Evolutionary conservation across 2,888 invertebrate genomes (phyloP).

Genomic region (Watsonalla binaria): DNA sequence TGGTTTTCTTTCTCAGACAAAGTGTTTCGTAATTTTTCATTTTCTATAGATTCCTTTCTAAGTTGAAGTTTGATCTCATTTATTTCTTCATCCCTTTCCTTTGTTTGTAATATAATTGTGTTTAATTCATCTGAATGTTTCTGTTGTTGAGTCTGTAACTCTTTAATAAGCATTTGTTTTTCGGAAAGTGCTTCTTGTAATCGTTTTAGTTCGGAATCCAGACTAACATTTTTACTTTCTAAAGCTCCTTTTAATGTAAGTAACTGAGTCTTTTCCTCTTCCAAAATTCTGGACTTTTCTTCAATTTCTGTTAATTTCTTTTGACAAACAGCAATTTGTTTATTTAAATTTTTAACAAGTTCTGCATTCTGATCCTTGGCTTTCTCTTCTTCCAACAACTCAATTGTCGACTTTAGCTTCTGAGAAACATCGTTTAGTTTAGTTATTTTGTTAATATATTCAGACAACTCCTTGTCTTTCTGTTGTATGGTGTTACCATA

Average conservation of each 20-base stretch:
- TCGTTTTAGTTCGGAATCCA: conserved; percentile 58
- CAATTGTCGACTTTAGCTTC: conserved; percentile 70
- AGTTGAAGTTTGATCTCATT: conserved; percentile 73
- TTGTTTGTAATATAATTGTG: conserved; percentile 62
- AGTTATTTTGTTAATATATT: conserved; percentile 75
- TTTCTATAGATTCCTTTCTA: conserved; percentile 79
- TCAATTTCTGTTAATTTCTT: conserved; percentile 62
- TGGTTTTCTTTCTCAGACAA: conserved; percentile 74
- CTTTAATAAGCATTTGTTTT: conserved; percentile 64
- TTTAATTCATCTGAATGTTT: conserved; percentile 70
- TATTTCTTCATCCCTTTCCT: conserved; percentile 78
- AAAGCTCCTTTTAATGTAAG: conserved; percentile 46
- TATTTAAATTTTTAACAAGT: conserved; percentile 73
- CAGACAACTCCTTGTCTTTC: conserved; percentile 68
- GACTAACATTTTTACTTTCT: conserved; percentile 44
- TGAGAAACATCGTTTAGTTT: conserved; percentile 74
- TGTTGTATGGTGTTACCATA: conserved; percentile 62
- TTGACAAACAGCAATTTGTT: conserved; percentile 68
- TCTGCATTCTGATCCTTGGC: conserved; percentile 71
- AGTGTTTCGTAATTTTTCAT: conserved; percentile 80
- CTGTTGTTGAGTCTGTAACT: conserved; percentile 66
- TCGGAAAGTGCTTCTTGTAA: conserved; percentile 63
- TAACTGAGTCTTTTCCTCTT: conserved; percentile 67
- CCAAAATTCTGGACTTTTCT: conserved; percentile 55
- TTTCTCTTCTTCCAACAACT: conserved; percentile 69